phyloP scores from a whole-genome alignment of 2,113 vertebrate species.

The Periophthalmus modestus region DNA sequence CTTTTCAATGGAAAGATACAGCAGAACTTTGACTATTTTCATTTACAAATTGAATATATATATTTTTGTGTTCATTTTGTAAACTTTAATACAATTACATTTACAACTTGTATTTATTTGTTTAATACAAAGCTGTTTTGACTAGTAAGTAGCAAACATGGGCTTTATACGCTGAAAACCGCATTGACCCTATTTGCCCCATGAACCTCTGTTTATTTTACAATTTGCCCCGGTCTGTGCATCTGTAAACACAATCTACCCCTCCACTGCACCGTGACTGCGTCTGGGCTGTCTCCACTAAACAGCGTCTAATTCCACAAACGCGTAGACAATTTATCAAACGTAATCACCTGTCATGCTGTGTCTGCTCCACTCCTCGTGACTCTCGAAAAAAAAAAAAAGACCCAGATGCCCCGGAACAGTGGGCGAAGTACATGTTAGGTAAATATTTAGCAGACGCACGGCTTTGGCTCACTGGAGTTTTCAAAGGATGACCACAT shows the following conservation, averaged over 20 bases:
- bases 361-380: neutral
- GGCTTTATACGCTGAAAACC: neutral
- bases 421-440: conserved; percentile 11
- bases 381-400: conserved; percentile 9
- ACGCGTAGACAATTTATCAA: conserved; percentile 6
- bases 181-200: neutral
- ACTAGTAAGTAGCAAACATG: neutral
- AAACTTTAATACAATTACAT: no score
- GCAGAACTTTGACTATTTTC: no score
- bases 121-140: no score
- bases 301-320: conserved; percentile 9
- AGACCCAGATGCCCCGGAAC: conserved; percentile 20
- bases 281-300: neutral
- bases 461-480: conserved; percentile 21
- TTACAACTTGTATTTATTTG: no score
- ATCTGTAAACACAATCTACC: neutral
- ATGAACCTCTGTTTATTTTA: neutral
- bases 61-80: no score
- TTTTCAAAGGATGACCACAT: conserved; percentile 59
- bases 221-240: neutral
- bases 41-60: no score
- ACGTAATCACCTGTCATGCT: conserved; percentile 4
- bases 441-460: conserved; percentile 29
- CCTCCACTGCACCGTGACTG: neutral
- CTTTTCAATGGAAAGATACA: no score